These are phyloP conservation scores for Drosophila pseudoobscura DNA, from an alignment of 1,140 invertebrate genomes.

Conservation along the genomic window DNA sequence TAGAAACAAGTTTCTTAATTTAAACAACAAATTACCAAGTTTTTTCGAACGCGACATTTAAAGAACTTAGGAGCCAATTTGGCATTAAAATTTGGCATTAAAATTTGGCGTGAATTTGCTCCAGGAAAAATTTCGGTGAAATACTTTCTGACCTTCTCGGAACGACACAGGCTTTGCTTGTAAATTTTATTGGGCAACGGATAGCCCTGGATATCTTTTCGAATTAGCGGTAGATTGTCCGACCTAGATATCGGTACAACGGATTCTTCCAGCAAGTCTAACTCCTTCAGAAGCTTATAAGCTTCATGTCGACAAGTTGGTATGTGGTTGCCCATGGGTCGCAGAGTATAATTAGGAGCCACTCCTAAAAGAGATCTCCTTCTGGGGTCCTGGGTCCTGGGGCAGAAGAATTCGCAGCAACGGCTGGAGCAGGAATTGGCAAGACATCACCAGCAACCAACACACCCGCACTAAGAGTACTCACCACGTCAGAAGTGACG, in stretches of 20 bases:
- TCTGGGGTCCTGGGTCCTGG: too few relatives aligned
- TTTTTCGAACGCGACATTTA: slow-evolving; percentile 3
- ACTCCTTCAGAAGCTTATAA: background rate
- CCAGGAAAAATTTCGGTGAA: slow-evolving; percentile 5
- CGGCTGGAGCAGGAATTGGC: too few relatives aligned
- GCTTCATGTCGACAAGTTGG: background rate
- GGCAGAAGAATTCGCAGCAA: too few relatives aligned
- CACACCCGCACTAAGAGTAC: too few relatives aligned
- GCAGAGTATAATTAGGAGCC: too few relatives aligned
- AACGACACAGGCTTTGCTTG: background rate
- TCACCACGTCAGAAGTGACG: too few relatives aligned
- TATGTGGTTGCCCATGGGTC: too few relatives aligned
- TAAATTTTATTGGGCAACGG: slow-evolving; percentile 1
- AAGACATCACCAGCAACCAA: too few relatives aligned
- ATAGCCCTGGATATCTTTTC: background rate
- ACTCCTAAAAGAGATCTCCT: too few relatives aligned
- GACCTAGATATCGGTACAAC: too few relatives aligned
- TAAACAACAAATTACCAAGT: background rate
- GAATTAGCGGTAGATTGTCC: background rate
- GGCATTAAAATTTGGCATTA: slow-evolving; percentile 12
- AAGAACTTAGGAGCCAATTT: slow-evolving; percentile 9
- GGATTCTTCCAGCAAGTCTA: slow-evolving; percentile 1
- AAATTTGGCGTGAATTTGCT: slow-evolving; percentile 20
- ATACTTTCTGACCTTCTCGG: slow-evolving; percentile 9
- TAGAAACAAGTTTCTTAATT: background rate